Base-by-base conservation (phyloP, 2,797 vertebrate species). In the Varecia variegata region DNA sequence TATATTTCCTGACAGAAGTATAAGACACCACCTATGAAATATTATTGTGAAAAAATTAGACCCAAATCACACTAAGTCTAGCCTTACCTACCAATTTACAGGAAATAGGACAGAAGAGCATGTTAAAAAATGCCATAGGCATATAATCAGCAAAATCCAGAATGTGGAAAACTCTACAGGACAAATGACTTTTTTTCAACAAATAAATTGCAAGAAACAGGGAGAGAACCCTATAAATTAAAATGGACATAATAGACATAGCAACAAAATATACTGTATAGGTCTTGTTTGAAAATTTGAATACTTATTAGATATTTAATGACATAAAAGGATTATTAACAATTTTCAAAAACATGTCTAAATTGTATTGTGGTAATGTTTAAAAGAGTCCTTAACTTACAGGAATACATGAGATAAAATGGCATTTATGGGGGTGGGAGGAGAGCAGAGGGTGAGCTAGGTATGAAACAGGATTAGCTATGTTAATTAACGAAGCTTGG, bases 261-360 rank as follows among this genome's bases (percentile, higher is more conserved):
- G 45, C 54, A 87, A 83, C 77, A 52, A 88, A 80, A 89, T 87
- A 27, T 50, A 60, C 54, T 73, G 3, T 65, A 27, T 40, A 76
- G 67, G 32, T 74, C 67, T 91, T 84, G 21, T 86, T 71, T 67
- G 54, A 43, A 95, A 86, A 87, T 86, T 65, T 90, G 50, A 85
- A 76, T 77, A 88, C 13, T 54, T 88, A 89, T 25, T 90, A 92
- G 23, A 79, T 82, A 82, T 17, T 68, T 89, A 86, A 60, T 56
- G 38, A 58, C 32, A 67, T 52, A 77, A 88, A 74, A 15, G 7
- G 35, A 52, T 79, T 82, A 43, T 76, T 67, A n/a, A 82, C 52
- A 56, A 43, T 21, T 76, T 65, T 43, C 5, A 50, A 68, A 87
- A 70, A 91, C 17, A 2, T n/a, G 40, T 35, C 30, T 83, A 70